Percentiles rank a stretch among this genome's conserved stretches.
Conservation (phyloP, 2,797 vertebrate genomes). For the Muscicapa striata region DNA sequence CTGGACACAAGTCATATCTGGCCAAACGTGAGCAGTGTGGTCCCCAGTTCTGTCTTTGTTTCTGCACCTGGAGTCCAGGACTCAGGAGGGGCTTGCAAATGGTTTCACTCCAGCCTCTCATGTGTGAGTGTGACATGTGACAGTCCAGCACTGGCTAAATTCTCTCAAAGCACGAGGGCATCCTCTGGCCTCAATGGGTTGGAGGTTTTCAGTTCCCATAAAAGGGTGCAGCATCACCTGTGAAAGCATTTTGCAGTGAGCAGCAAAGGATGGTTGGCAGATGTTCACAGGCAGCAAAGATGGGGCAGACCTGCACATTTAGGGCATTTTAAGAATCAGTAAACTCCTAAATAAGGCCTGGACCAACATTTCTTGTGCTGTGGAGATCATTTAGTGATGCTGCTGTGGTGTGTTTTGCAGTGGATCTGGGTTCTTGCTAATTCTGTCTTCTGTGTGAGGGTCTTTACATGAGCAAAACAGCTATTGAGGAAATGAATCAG, state of each 20-base stretch:
- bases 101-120: not conserved
- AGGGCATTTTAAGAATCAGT: not conserved
- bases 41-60: not conserved
- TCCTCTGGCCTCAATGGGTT: not conserved
- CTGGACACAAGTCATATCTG: rapidly evolving
- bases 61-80: not conserved
- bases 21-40: not conserved
- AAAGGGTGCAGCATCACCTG: not conserved
- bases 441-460: not conserved
- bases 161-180: rapidly evolving
- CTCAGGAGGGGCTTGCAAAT: not conserved
- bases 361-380: not conserved
- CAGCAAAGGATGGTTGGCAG: not conserved
- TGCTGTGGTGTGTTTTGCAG: not conserved
- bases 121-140: not conserved
- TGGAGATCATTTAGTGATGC: not conserved
- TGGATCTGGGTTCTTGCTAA: not conserved
- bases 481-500: not conserved
- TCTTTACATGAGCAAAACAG: not conserved
- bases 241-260: not conserved
- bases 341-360: not conserved
- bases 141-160: not conserved
- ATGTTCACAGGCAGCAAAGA: not conserved
- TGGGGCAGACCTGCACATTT: not conserved
- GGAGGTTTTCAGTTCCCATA: rapidly evolving